Percentiles rank a stretch among this genome's conserved stretches.
phyloP scores from a whole-genome alignment of 1,140 invertebrate genomes.

The Drosophila ananassae region DNA sequence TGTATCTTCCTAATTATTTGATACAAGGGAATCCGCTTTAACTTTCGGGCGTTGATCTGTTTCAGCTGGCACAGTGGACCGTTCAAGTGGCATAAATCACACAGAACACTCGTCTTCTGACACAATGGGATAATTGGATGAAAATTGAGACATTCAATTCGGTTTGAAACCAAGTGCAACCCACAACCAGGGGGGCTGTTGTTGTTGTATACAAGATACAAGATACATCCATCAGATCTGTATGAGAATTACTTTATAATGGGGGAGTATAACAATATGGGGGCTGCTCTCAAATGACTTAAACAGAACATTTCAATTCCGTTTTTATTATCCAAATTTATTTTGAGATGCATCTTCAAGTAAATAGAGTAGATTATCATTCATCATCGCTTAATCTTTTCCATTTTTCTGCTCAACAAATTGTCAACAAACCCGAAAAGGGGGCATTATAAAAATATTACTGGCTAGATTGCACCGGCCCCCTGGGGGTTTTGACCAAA shows the following conservation, averaged over 20 bases:
- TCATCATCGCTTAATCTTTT: slow-evolving; percentile 41
- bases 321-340: slow-evolving; percentile 11
- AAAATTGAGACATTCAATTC: slow-evolving; percentile 67
- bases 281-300: neutral
- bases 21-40: slow-evolving; percentile 9
- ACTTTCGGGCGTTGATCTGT: slow-evolving; percentile 61
- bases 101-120: slow-evolving; percentile 55
- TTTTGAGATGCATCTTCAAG: slow-evolving; percentile 13
- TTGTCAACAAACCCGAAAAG: slow-evolving; percentile 51
- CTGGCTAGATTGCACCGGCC: slow-evolving; percentile 9
- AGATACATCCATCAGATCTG: neutral
- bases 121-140: slow-evolving; percentile 75
- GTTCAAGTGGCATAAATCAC: slow-evolving; percentile 76
- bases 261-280: neutral
- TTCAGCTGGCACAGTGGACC: slow-evolving; percentile 20
- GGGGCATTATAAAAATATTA: slow-evolving; percentile 75
- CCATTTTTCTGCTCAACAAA: slow-evolving; percentile 44
- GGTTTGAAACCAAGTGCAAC: slow-evolving; percentile 15
- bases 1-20: slow-evolving; percentile 48
- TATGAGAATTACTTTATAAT: slow-evolving; percentile 22
- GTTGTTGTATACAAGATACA: slow-evolving; percentile 6
- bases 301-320: slow-evolving; percentile 8
- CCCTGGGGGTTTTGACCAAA: slow-evolving; percentile 14
- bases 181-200: too few species aligned
- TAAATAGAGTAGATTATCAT: slow-evolving; percentile 41